Evolutionary conservation across 2,888 invertebrate genomes (phyloP).

Genomic region (Ornithoptera alexandrae): DNA sequence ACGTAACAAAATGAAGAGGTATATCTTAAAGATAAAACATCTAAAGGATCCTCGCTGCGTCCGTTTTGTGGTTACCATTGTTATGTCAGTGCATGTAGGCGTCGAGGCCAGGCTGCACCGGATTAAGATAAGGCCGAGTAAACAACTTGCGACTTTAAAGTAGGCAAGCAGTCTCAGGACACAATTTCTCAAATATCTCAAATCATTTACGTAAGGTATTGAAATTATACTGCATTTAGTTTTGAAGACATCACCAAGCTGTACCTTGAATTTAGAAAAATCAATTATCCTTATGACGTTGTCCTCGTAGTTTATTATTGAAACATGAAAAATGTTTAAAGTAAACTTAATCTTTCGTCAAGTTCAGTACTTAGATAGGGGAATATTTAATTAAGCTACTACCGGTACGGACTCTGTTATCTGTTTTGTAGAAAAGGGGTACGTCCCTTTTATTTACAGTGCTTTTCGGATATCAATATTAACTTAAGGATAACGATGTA

Average conservation of each 20-base stretch:
- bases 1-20: constrained; percentile 21
- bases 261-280: too few relatives aligned
- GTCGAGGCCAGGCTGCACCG: constrained; percentile 44
- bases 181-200: constrained; percentile 20
- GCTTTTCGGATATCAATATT: constrained; percentile 15
- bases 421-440: constrained; percentile 11
- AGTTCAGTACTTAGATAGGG: constrained; percentile 9
- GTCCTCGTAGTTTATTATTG: not conserved
- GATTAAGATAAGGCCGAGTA: constrained; percentile 54
- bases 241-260: too few relatives aligned
- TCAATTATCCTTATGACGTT: not conserved
- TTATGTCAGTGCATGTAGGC: constrained; percentile 59
- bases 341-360: constrained; percentile 1
- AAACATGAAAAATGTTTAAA: not conserved
- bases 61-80: constrained; percentile 32
- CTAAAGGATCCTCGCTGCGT: constrained; percentile 28
- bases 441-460: constrained; percentile 17
- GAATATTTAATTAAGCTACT: constrained; percentile 27
- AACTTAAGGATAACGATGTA: constrained; percentile 22
- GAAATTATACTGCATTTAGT: too few relatives aligned
- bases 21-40: constrained; percentile 23
- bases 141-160: constrained; percentile 37
- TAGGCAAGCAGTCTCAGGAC: constrained; percentile 33
- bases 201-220: constrained; percentile 6
- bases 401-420: constrained; percentile 17